phyloP scores from a whole-genome alignment of 2,888 invertebrate genomes.

The Meteorus cinctellus region DNA sequence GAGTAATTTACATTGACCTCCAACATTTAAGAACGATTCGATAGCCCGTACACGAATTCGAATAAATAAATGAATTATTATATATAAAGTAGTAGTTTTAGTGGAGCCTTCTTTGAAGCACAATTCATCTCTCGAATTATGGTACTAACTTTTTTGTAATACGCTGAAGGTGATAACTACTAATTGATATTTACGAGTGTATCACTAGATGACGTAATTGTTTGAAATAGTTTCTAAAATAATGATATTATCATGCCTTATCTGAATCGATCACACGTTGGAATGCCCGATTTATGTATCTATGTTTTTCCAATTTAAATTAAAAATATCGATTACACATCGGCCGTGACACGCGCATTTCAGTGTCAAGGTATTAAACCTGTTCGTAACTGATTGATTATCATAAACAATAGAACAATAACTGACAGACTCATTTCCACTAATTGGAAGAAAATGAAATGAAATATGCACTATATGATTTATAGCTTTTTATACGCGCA shows the following conservation, averaged over 20 bases:
- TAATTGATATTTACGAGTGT: no score
- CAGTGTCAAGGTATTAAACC: neutral
- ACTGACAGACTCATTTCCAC: neutral
- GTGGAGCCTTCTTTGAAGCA: neutral
- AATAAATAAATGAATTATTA: neutral
- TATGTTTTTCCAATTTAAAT: neutral
- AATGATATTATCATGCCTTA: no score
- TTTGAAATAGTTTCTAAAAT: no score
- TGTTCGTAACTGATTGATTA: neutral
- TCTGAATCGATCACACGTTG: no score
- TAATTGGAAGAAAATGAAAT: neutral
- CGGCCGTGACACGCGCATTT: neutral
- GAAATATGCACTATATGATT: neutral
- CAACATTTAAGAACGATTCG: neutral
- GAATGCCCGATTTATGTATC: no score
- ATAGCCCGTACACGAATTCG: neutral
- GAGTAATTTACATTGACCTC: neutral
- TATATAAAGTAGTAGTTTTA: neutral
- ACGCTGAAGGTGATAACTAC: no score
- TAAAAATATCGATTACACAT: constrained; percentile 34
- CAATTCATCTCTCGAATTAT: neutral
- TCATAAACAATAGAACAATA: neutral
- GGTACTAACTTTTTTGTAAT: neutral
- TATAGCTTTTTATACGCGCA: neutral
- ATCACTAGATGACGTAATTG: no score